Evolutionary conservation across 2,888 invertebrate species (phyloP), one percentile per base, ranked within the genome.

Genomic region (Perdita meconis): DNA sequence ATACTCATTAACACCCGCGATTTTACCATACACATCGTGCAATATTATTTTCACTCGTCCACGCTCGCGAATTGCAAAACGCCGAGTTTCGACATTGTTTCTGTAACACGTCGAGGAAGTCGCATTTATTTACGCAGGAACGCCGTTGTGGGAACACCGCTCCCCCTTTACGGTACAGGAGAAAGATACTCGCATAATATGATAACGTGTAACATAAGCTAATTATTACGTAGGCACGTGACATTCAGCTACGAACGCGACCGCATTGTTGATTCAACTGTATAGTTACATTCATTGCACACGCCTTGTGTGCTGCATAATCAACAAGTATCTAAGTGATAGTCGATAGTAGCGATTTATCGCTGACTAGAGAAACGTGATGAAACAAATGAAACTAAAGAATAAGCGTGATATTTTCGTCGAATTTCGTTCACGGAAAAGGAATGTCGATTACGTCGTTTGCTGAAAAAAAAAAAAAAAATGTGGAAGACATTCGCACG

Each of bases 141-240:
- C 2, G 12, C 10, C 10, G 1, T 36, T 8, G 22, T 36, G 77
- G 26, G 40, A 44, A 42, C 50, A 38, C 8, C 10, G 47, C 30
- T 56, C 64, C 38, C n/a, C 60, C 38, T 57, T 57, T 44, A n/a
- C 16, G 8, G 8, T 22, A 10, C n/a, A 12, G 4, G n/a, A 55
- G 40, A 51, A 26, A 65, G 16, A 55, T 47, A 65, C 59, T 73
- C 64, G 50, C 71, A 72, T 50, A 24, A 56, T 24, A 57, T n/a
- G 44, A 60, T 73, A 69, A 80, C 57, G 19, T 74, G 80, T 66
- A 67, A 69, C 51, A 36, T 71, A 76, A 84, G 81, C 79, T 78
- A 71, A 81, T 81, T 82, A 59, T 84, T 75, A 79, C 75, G 84
- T 80, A 75, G 84, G 84, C 80, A 77, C 24, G 60, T 67, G 84